Evolutionary conservation across 2,888 invertebrate genomes (phyloP).

Genomic region (Synanthedon formicaeformis): DNA sequence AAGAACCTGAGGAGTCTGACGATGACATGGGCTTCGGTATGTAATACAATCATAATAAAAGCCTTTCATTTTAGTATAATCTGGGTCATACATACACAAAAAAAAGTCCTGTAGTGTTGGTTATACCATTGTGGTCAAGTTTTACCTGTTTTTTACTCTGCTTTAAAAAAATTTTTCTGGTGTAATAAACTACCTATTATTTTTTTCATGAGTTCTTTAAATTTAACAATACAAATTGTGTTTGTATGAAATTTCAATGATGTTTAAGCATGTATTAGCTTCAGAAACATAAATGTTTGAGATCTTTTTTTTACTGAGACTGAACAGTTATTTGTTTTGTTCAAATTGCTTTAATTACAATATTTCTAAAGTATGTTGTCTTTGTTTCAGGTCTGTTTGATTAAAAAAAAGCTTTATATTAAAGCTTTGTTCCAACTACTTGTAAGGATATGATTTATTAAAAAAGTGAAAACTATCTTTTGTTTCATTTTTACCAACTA

Average conservation of each 20-base stretch:
- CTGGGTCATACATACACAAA: neutral
- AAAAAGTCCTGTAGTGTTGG: too few relatives aligned
- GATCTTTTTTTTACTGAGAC: conserved; percentile 32
- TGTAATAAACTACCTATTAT: too few relatives aligned
- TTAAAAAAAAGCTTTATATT: conserved; percentile 70
- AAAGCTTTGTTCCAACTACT: conserved; percentile 58
- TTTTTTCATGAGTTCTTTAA: too few relatives aligned
- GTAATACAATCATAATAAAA: conserved; percentile 9
- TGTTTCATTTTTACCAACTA: conserved; percentile 7
- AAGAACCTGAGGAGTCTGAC: conserved; percentile 84
- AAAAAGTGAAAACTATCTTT: conserved; percentile 30
- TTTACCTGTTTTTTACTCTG: too few relatives aligned
- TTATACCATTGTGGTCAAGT: too few relatives aligned
- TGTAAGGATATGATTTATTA: conserved; percentile 53
- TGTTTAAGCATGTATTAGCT: conserved; percentile 73
- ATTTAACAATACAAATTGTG: too few relatives aligned
- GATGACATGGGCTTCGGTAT: conserved; percentile 95
- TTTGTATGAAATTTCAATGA: conserved; percentile 24
- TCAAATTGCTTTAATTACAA: conserved; percentile 2
- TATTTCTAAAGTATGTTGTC: conserved; percentile 16
- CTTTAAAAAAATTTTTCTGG: too few relatives aligned
- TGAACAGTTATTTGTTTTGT: conserved; percentile 1
- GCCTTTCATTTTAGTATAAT: too few relatives aligned
- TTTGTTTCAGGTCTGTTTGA: conserved; percentile 81
- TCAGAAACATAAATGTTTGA: conserved; percentile 53